Conservation (phyloP, 2,797 vertebrate species). For the Muscicapa striata region DNA sequence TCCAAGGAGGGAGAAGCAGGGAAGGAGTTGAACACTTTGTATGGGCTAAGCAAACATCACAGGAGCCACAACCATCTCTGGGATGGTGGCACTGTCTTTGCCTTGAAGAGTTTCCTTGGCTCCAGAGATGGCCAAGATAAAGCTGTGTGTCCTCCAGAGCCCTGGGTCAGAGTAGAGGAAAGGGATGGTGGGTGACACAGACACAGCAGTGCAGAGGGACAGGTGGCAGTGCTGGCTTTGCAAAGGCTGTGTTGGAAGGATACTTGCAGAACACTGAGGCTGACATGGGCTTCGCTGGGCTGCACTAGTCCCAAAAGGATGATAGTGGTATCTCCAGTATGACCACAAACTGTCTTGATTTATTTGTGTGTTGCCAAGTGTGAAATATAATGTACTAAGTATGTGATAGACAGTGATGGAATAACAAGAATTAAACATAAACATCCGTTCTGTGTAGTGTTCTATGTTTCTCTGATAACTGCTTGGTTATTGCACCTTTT, state of each 20-base stretch:
- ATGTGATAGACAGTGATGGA: not conserved
- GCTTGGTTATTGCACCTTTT: not conserved
- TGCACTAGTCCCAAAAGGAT: not conserved
- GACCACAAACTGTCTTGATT: not conserved
- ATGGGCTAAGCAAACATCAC: not conserved
- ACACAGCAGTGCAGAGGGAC: not conserved
- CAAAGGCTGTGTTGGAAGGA: fast-evolving
- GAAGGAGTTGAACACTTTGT: not conserved
- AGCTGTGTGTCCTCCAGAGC: fast-evolving
- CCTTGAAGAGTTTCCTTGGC: not conserved
- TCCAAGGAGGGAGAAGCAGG: not conserved
- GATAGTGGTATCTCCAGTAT: not conserved
- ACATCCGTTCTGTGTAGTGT: not conserved
- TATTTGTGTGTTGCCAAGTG: not conserved
- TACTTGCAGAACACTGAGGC: not conserved
- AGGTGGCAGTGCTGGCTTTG: not conserved
- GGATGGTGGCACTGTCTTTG: not conserved
- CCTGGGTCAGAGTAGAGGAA: not conserved
- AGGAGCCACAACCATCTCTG: not conserved
- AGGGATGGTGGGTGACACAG: not conserved
- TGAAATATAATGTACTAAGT: not conserved
- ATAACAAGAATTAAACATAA: not conserved
- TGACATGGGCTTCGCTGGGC: fast-evolving
- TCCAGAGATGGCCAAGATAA: not conserved
- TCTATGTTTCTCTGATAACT: constrained; percentile 12